Percentiles rank a stretch among this genome's conserved stretches.
Evolutionary conservation across 2,797 vertebrate species (phyloP).

Genomic region (Chromis chromis): DNA sequence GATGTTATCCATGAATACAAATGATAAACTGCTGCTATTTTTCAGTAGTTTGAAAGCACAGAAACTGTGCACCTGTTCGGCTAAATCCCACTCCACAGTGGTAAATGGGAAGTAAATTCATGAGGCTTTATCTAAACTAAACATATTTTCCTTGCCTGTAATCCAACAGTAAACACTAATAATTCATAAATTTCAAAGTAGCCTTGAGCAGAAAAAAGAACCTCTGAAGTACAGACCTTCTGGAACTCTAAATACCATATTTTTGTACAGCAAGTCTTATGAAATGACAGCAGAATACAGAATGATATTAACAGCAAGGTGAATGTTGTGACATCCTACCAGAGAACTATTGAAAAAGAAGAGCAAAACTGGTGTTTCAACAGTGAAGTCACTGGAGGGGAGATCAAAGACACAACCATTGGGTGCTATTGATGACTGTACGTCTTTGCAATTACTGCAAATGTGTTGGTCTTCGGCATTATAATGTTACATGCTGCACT

Average conservation of each 20-base stretch:
- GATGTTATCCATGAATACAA: not conserved
- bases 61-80: not conserved
- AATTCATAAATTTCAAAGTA: constrained; percentile 2
- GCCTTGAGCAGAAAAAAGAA: not conserved
- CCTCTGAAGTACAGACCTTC: not conserved
- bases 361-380: not conserved
- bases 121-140: not conserved
- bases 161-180: not conserved
- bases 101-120: not conserved
- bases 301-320: not conserved
- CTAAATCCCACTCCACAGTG: not conserved
- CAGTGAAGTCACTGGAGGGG: constrained; percentile 1
- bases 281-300: not conserved
- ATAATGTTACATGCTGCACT: not conserved
- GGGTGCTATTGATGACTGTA: not conserved
- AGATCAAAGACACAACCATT: not conserved
- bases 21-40: constrained; percentile 8
- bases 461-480: not conserved
- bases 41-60: constrained; percentile 1
- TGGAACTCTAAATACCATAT: not conserved
- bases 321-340: not conserved
- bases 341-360: not conserved
- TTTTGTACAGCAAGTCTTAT: not conserved
- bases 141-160: not conserved
- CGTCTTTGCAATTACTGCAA: not conserved